Base-by-base conservation (phyloP, 1,140 invertebrate genomes). In the Hylyphantes graminicola region DNA sequence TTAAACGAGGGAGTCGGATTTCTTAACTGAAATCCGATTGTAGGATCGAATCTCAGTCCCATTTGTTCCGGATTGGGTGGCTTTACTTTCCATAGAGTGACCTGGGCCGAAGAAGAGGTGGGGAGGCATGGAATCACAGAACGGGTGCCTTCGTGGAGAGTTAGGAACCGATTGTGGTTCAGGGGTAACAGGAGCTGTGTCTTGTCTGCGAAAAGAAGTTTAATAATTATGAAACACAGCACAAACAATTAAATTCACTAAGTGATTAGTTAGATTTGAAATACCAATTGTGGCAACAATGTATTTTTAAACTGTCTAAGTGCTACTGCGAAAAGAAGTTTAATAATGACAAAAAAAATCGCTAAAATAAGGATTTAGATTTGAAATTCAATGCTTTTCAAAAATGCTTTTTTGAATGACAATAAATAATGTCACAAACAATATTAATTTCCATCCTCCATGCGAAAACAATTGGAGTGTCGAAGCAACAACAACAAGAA, bases 51-150 rank as follows among this genome's bases (percentile, higher is more conserved):
- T 35, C 72, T 61, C 12, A 73, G 48, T 7, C 7, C 35, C 48
- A 61, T 51, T 54, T n/a, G 70, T 48, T 53, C 54, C 6, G 12
- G 35, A 8, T 5, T 48, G 35, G 21, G 53, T 55, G 12, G n/a
- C 11, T 10, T 73, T 53, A 51, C n/a, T 77, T 86, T 86, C 86
- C 80, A 86, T 19, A 87, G 48, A 51, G 57, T 84, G 6, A 87
- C 86, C 15, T 82, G 80, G 51, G 81, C 70, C 12, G 57, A 70
- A 0, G 87, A 86, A 75, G 59, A 21, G 21, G 86, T 86, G 35
- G 87, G 86, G 12, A 83, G 9, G 68, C 87, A 87, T 48, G 87
- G 87, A 12, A 87, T 85, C 0, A 81, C 80, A 13, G 86, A 80
- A 11, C 72, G 79, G 21, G 67, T 51, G 12, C 55, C 64, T 81